These are phyloP conservation scores for Pocillopora damicornis DNA, from an alignment of 64 coral and sea anemone genomes.

Conservation along the genomic window DNA sequence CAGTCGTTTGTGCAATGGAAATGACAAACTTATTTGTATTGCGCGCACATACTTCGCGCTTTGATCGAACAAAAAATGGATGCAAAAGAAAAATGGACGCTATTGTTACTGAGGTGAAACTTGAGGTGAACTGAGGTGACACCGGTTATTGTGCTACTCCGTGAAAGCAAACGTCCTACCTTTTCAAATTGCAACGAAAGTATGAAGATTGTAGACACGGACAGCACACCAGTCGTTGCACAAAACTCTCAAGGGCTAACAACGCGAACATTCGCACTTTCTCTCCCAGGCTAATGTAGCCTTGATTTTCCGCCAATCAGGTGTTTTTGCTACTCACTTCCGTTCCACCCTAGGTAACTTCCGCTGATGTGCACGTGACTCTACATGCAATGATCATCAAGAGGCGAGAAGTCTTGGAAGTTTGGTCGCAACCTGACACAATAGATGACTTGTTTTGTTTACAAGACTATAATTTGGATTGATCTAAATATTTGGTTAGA, in stretches of 20 bases:
- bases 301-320: constrained; percentile 15
- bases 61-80: too few species aligned
- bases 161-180: neutral
- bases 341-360: neutral
- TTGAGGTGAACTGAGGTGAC: too few species aligned
- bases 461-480: neutral
- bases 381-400: too few species aligned
- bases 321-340: neutral
- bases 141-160: too few species aligned
- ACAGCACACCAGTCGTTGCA: neutral
- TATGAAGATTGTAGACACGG: neutral
- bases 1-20: too few species aligned
- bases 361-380: constrained; percentile 10
- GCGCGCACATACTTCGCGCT: too few species aligned
- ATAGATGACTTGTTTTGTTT: neutral
- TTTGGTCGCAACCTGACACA: neutral
- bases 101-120: too few species aligned
- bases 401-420: too few species aligned
- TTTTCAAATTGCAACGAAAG: neutral
- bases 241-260: neutral
- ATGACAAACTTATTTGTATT: too few species aligned
- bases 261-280: neutral
- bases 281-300: neutral
- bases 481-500: neutral
- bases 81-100: too few species aligned